Percentiles rank a stretch among this genome's conserved stretches.
Conservation (phyloP, 2,113 vertebrate genomes). For the Prolemur simus region DNA sequence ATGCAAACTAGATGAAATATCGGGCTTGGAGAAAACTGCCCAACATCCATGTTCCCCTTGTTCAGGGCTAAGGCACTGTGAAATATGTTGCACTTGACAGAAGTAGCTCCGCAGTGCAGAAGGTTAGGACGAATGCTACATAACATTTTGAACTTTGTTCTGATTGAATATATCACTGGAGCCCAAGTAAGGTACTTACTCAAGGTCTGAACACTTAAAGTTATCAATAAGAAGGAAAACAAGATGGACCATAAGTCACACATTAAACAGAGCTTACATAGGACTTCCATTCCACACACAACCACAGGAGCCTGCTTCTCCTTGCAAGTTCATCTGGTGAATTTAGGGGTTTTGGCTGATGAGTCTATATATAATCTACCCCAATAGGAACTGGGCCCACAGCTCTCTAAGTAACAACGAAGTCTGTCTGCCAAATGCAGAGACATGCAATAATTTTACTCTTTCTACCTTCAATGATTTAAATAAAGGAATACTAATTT, state of each 20-base stretch:
- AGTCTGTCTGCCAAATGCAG: neutral
- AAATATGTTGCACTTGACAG: neutral
- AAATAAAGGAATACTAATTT: constrained; percentile 34
- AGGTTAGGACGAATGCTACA: neutral
- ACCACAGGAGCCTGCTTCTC: neutral
- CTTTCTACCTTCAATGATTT: constrained; percentile 51
- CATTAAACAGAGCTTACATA: neutral
- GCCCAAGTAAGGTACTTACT: neutral
- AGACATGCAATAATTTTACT: neutral
- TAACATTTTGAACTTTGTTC: neutral
- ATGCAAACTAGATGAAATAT: neutral
- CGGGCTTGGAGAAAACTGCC: neutral
- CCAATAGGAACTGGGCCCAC: neutral
- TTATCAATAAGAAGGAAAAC: neutral
- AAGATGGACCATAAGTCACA: neutral
- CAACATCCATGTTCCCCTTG: neutral
- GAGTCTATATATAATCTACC: neutral
- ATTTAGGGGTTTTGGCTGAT: neutral
- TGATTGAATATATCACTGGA: neutral
- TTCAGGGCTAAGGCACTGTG: neutral
- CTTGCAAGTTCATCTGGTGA: neutral
- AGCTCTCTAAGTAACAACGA: neutral
- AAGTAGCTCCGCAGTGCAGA: neutral
- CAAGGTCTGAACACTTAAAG: neutral
- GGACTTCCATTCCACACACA: neutral